Evolutionary conservation across 1,140 invertebrate species (phyloP).

Genomic region (Trichomalopsis sarcophagae): DNA sequence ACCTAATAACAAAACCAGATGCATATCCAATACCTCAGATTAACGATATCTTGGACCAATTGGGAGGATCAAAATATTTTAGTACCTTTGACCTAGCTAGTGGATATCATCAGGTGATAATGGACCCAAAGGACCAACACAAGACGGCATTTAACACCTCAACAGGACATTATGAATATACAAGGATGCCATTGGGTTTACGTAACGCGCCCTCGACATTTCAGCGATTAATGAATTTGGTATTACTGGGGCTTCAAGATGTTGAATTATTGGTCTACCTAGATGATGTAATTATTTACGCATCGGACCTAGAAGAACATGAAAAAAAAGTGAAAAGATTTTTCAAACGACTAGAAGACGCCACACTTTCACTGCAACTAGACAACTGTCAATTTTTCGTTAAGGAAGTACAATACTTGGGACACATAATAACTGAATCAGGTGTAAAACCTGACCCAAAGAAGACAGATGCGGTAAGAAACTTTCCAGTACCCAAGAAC

Average conservation of each 20-base stretch:
- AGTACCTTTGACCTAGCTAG: not conserved
- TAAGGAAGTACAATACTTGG: not conserved
- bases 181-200: not conserved
- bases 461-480: not conserved
- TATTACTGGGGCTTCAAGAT: not conserved
- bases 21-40: conserved; percentile 9
- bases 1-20: not conserved
- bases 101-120: conserved; percentile 10
- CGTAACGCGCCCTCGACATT: too few species aligned
- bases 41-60: not conserved
- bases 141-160: conserved; percentile 16
- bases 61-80: not conserved
- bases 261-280: too few species aligned
- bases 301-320: too few species aligned
- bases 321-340: too few species aligned
- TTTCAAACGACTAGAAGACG: too few species aligned
- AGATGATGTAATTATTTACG: too few species aligned
- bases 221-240: too few species aligned
- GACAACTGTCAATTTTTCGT: too few species aligned
- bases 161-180: conserved; percentile 19
- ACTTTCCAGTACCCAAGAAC: too few species aligned
- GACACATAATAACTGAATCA: not conserved
- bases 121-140: not conserved
- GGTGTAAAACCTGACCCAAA: not conserved
- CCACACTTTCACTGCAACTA: too few species aligned